Evolutionary conservation across 1,140 invertebrate genomes (phyloP).

Genomic region (Camponotus pennsylvanicus): DNA sequence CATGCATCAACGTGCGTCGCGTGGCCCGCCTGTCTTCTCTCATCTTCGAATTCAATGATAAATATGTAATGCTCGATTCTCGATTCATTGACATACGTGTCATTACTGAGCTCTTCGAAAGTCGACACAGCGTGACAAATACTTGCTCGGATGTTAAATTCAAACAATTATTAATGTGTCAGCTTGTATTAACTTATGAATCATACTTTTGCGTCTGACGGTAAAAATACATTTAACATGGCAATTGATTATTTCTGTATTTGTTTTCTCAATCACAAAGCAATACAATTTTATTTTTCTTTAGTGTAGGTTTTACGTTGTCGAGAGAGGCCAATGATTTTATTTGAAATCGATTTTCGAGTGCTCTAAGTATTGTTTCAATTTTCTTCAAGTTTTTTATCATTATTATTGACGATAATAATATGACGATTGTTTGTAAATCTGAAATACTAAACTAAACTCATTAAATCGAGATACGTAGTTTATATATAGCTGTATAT

Average conservation of each 20-base stretch:
- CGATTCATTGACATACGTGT: slow-evolving; percentile 54
- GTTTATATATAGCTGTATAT: not conserved
- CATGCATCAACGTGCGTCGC: slow-evolving; percentile 54
- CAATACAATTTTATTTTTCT: not conserved
- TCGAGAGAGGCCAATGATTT: not conserved
- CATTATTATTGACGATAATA: not conserved
- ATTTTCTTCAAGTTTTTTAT: too few species aligned
- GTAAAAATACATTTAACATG: not conserved
- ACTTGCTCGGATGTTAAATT: slow-evolving; percentile 61
- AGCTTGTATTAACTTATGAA: not conserved
- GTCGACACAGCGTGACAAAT: slow-evolving; percentile 61
- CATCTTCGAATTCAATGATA: slow-evolving; percentile 52
- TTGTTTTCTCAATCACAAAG: not conserved
- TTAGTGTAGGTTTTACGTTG: not conserved
- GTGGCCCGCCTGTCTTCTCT: slow-evolving; percentile 45
- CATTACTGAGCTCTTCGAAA: slow-evolving; percentile 50
- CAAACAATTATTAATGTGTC: slow-evolving; percentile 55
- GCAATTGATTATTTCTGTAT: not conserved
- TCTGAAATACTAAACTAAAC: not conserved
- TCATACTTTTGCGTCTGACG: not conserved
- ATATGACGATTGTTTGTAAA: too few species aligned
- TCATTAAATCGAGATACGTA: slow-evolving; percentile 26
- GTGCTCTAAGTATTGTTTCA: not conserved
- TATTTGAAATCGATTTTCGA: not conserved
- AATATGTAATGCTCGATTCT: slow-evolving; percentile 59